These are phyloP conservation scores for Epizoanthus rinbou DNA, from an alignment of 92 coral and sea anemone species.

Conservation along the genomic window DNA sequence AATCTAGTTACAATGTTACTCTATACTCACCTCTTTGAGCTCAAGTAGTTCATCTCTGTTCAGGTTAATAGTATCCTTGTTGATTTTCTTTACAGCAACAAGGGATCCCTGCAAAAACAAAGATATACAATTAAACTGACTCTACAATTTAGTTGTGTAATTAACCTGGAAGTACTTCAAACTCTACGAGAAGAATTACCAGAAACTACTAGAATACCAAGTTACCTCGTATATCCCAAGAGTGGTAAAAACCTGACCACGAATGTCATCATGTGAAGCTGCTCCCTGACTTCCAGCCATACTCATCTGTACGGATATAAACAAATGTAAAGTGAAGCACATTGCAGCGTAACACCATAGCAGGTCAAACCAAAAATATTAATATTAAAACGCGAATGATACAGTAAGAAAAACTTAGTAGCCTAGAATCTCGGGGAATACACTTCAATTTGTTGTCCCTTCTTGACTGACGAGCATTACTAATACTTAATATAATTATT, in stretches of 20 bases:
- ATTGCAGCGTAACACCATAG: not conserved
- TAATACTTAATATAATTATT: too few species aligned
- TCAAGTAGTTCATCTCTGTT: slow-evolving; percentile 77
- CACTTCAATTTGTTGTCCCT: too few species aligned
- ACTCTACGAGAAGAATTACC: too few species aligned
- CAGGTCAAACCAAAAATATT: not conserved
- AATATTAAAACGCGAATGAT: not conserved
- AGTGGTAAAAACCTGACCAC: slow-evolving; percentile 84
- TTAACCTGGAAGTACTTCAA: too few species aligned
- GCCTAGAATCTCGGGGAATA: too few species aligned
- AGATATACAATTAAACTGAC: too few species aligned
- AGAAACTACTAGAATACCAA: not conserved
- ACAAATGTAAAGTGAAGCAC: not conserved
- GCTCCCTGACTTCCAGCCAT: slow-evolving; percentile 71
- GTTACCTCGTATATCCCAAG: slow-evolving; percentile 85
- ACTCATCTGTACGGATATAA: slow-evolving; percentile 54
- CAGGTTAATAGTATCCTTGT: slow-evolving; percentile 67
- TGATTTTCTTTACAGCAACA: slow-evolving; percentile 86
- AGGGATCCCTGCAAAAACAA: slow-evolving; percentile 68
- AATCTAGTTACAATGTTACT: not conserved
- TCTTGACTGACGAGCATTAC: too few species aligned
- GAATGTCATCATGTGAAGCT: slow-evolving; percentile 53
- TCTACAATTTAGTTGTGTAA: too few species aligned
- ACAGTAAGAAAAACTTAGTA: not conserved
- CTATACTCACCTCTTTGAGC: slow-evolving; percentile 80